Evolutionary conservation across 23 tunicate genomes (phyloP).

Genomic region (Pegea sp.): DNA sequence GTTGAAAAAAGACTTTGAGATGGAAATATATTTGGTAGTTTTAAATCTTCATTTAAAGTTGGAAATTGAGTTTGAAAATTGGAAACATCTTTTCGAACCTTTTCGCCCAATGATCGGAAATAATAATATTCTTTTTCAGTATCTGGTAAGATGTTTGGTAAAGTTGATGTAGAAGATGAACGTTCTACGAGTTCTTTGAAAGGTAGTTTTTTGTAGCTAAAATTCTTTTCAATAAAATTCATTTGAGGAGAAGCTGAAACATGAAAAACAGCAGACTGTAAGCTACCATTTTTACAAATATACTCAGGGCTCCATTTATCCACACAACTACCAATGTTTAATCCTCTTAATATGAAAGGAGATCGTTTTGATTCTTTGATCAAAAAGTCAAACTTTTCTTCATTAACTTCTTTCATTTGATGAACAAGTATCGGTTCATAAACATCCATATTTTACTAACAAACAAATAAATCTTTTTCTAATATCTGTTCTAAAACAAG

Average conservation of each 20-base stretch:
- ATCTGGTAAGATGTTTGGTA: background rate
- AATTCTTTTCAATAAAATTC: slow-evolving; percentile 63
- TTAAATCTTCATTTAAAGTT: slow-evolving; percentile 33
- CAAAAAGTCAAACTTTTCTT: background rate
- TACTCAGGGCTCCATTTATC: slow-evolving; percentile 57
- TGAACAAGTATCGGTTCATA: background rate
- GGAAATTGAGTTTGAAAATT: slow-evolving; percentile 58
- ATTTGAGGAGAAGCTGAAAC: slow-evolving; percentile 47
- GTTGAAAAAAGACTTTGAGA: slow-evolving; percentile 58
- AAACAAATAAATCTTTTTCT: background rate
- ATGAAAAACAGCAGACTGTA: slow-evolving; percentile 23
- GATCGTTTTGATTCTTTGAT: slow-evolving; percentile 1
- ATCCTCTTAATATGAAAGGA: slow-evolving; percentile 56
- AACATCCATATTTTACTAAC: background rate
- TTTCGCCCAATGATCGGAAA: slow-evolving; percentile 68
- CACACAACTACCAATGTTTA: slow-evolving; percentile 43
- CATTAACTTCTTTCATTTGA: background rate
- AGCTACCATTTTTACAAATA: slow-evolving; percentile 13
- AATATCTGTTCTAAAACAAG: too few relatives aligned
- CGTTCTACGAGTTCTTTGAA: slow-evolving; percentile 41
- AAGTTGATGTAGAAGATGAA: slow-evolving; percentile 11
- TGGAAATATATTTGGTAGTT: slow-evolving; percentile 35
- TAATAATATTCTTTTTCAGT: slow-evolving; percentile 57
- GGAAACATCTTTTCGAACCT: slow-evolving; percentile 50
- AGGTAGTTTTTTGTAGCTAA: slow-evolving; percentile 31